Evolutionary conservation across 2,888 invertebrate species (phyloP), one percentile per base, ranked within the genome.

Genomic region (Synergus laeviventris): DNA sequence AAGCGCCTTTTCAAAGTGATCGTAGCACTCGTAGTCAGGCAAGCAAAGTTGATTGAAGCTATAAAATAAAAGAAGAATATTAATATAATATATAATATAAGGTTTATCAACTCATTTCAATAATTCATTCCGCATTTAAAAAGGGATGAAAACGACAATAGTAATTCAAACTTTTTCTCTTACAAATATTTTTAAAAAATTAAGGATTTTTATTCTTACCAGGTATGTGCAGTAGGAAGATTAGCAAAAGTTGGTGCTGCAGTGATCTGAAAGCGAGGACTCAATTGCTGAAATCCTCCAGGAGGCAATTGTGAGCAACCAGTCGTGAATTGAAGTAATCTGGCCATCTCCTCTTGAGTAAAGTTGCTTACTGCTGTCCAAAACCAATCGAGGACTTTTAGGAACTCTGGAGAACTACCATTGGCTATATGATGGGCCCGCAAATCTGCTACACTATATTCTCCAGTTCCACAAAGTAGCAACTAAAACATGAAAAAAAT

Each of bases 31-130:
- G 92, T 98, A 98, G 92, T 97, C 97, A 31, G 98, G 98, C 87
- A 98, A 93, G 92, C 98, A 98, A 80, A 98, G 94, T 92, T 98
- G 98, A 93, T 98, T 98, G 92, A 98, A 98, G 92, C 96, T 96
- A 92, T 21, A 92, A 93, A 78, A 14, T 14, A 14, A 84, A 85
- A 81, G 79, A 79, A 74, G 74, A 75, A 76, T 2, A 31, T 31
- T 31, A 31, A 31, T 31, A 31, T 31, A 31, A 31, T 31, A 31
- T 31, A 31, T 42, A 76, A 73, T 74, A 61, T 42, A 38, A 24
- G 36, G 21, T 42, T 42, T 42, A 42, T 42, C 42, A 3, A 3
- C 42, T 14, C 42, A 12, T 42, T 42, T 42, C 42, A 12, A 42
- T 42, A 11, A 42, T 42, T 42, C 14, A 42, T 11, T 14, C 11